Evolutionary conservation across 2,113 vertebrate genomes (phyloP).

Genomic region (Eurypyga helias): DNA sequence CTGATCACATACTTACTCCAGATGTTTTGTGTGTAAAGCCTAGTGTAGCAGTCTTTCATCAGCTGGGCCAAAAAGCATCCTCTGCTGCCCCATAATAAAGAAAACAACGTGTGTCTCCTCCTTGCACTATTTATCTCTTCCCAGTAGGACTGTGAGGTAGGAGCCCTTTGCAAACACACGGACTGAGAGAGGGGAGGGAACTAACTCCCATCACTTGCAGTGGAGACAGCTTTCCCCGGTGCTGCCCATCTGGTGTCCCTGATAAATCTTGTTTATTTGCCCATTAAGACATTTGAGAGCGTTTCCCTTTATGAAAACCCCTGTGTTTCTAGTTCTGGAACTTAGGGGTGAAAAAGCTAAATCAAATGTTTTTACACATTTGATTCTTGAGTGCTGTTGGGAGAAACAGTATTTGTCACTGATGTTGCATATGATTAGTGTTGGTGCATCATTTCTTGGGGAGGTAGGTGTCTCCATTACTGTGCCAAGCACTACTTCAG

Average conservation of each 20-base stretch:
- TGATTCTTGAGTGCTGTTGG: not conserved
- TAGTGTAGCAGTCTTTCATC: not conserved
- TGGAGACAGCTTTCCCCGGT: not conserved
- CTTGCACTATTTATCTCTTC: not conserved
- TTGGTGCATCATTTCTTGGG: not conserved
- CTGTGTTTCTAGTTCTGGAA: not conserved
- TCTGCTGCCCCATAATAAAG: not conserved
- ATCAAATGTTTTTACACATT: not conserved
- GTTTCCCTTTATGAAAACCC: not conserved
- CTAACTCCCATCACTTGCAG: rapidly evolving
- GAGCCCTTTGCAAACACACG: not conserved
- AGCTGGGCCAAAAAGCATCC: not conserved
- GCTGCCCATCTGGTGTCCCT: not conserved
- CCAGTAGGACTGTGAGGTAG: not conserved
- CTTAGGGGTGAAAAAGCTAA: not conserved
- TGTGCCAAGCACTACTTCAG: rapidly evolving
- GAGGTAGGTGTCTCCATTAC: not conserved
- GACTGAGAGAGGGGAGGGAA: not conserved
- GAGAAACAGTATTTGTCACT: not conserved
- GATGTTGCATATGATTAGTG: not conserved
- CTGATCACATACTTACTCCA: not conserved
- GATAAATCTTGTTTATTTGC: not conserved
- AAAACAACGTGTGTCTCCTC: not conserved
- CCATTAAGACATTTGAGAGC: not conserved
- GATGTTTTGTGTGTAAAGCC: not conserved